Evolutionary conservation across 2,888 invertebrate species (phyloP).

Genomic region (Lepas anatifera): DNA sequence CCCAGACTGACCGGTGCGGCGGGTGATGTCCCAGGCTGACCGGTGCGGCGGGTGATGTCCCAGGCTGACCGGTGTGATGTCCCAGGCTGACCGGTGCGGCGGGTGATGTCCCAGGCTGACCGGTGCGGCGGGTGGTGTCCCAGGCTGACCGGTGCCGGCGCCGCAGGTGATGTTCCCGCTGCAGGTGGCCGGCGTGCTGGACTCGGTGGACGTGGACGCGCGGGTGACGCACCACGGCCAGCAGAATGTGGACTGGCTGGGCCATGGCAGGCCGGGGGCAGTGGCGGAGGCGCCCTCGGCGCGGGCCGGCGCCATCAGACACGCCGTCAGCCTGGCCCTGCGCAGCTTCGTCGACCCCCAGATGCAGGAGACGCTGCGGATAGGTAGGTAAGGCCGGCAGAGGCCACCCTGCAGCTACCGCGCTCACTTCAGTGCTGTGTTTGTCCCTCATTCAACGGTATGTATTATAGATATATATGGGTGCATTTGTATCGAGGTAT

Average conservation of each 20-base stretch:
- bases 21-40: too few species aligned
- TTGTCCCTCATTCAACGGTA: constrained; percentile 13
- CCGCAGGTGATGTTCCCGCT: constrained; percentile 66
- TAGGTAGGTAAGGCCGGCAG: constrained; percentile 60
- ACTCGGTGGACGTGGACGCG: constrained; percentile 71
- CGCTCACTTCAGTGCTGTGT: too few species aligned
- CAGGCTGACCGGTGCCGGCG: not conserved
- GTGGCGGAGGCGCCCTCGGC: constrained; percentile 41
- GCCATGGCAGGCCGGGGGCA: too few species aligned
- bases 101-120: too few species aligned
- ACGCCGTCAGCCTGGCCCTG: constrained; percentile 72
- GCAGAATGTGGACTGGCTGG: too few species aligned
- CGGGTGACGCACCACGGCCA: constrained; percentile 55
- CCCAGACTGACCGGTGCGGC: too few species aligned
- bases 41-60: too few species aligned
- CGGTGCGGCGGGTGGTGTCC: not conserved
- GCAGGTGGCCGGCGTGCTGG: constrained; percentile 59
- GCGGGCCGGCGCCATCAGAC: constrained; percentile 78
- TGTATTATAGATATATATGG: too few species aligned
- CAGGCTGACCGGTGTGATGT: too few species aligned
- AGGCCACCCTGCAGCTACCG: too few species aligned
- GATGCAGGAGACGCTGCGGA: constrained; percentile 67
- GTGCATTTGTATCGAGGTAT: too few species aligned
- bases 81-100: too few species aligned
- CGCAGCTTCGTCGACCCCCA: constrained; percentile 66